phyloP scores from a whole-genome alignment of 2,888 invertebrate species.

The Ormyrus thymus region DNA sequence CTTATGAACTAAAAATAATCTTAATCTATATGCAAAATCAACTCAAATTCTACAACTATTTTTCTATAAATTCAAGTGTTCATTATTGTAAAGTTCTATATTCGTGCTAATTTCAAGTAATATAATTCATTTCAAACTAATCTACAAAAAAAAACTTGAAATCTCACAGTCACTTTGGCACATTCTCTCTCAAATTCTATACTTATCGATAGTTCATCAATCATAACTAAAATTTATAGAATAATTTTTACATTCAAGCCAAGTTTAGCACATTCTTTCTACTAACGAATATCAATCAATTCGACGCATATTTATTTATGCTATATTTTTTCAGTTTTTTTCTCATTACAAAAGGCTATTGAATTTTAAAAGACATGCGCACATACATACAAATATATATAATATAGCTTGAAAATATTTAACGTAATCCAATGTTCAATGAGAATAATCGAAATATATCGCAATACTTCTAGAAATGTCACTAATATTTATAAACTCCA shows the following conservation, averaged over 20 bases:
- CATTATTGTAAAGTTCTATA: constrained; percentile 33
- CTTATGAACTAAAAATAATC: constrained; percentile 30
- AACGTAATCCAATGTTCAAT: constrained; percentile 28
- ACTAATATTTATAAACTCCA: constrained; percentile 40
- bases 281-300: constrained; percentile 24
- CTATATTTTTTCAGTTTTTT: constrained; percentile 10
- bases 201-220: constrained; percentile 28
- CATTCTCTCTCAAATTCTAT: constrained; percentile 47
- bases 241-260: constrained; percentile 36
- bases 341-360: not conserved
- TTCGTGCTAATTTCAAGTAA: constrained; percentile 28
- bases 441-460: constrained; percentile 33
- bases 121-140: constrained; percentile 42
- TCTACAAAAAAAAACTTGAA: constrained; percentile 43
- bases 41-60: constrained; percentile 28
- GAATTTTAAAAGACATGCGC: constrained; percentile 20
- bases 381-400: constrained; percentile 15
- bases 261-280: constrained; percentile 29
- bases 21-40: constrained; percentile 34
- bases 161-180: constrained; percentile 52
- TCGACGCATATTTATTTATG: constrained; percentile 28
- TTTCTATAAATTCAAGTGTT: constrained; percentile 39
- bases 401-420: constrained; percentile 23
- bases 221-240: constrained; percentile 29
- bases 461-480: constrained; percentile 34